Evolutionary conservation across 2,888 invertebrate species (phyloP).

Genomic region (Leptogaster cylindrica): DNA sequence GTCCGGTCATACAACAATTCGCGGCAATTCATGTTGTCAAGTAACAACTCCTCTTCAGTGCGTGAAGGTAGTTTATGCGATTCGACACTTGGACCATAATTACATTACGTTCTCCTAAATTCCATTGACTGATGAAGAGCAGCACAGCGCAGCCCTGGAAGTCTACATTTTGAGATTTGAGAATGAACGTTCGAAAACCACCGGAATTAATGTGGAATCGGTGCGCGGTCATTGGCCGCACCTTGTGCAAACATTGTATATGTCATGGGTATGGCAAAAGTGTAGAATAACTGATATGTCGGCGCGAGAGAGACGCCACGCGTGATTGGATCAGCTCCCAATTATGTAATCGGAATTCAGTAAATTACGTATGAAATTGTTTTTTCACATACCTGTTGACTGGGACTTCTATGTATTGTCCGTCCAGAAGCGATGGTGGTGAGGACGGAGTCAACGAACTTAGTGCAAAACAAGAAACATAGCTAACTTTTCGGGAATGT

Average conservation of each 20-base stretch:
- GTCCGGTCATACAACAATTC: slow-evolving; percentile 32
- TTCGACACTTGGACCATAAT: not conserved
- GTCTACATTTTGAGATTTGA: slow-evolving; percentile 30
- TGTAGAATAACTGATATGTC: slow-evolving; percentile 33
- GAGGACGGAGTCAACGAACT: slow-evolving; percentile 43
- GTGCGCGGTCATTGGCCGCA: slow-evolving; percentile 50
- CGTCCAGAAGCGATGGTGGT: slow-evolving; percentile 26
- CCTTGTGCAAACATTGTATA: slow-evolving; percentile 49
- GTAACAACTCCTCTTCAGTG: slow-evolving; percentile 16
- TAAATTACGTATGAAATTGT: slow-evolving; percentile 41
- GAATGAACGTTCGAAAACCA: slow-evolving; percentile 37
- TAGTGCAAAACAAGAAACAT: slow-evolving; percentile 42
- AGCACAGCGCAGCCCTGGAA: too few relatives aligned
- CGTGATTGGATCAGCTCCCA: slow-evolving; percentile 30
- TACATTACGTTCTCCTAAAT: slow-evolving; percentile 1
- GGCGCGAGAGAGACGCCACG: slow-evolving; percentile 30
- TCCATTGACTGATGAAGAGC: slow-evolving; percentile 12
- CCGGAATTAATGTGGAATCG: slow-evolving; percentile 41
- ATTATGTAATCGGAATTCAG: slow-evolving; percentile 41
- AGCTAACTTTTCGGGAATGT: slow-evolving; percentile 50
- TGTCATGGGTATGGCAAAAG: slow-evolving; percentile 30
- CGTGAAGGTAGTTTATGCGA: slow-evolving; percentile 18
- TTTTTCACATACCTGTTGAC: slow-evolving; percentile 28
- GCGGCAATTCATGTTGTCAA: slow-evolving; percentile 24
- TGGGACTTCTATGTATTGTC: slow-evolving; percentile 39